Evolutionary conservation across 2,113 vertebrate genomes (phyloP), one percentile per base, ranked within the genome.

Genomic region (Montifringilla adamsi): DNA sequence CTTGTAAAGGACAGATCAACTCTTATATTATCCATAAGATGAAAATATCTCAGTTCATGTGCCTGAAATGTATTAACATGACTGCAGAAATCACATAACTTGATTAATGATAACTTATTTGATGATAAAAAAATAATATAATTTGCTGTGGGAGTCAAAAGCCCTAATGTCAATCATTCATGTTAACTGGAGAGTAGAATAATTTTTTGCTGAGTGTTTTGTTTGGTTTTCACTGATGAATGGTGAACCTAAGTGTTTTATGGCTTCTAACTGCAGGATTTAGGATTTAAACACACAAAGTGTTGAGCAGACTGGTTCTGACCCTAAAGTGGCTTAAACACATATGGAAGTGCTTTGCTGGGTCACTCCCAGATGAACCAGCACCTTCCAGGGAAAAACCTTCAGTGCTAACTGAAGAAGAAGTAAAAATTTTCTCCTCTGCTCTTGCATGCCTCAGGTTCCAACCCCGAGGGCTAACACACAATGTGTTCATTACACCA

Each of bases 331-430:
- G 18, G 30, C 13, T 31, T 74, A 43, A 90, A n/a, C 4, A 53
- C 3, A 22, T 2, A 7, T 4, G 0, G 16, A 46, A 47, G 5
- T 26, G 41, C 3, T 70, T 81, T 33, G 1, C 30, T 81, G 37
- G 18, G 13, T 66, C 3, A 3, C 15, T 70, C 39, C 1, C 18
- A 59, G 43, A 43, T 43, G 28, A 59, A 5, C 23, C 30, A 26
- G 13, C n/a, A 41, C 10, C 17, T 58, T 50, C 31, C 23, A 62
- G 19, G 24, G 49, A 22, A 24, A 60, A 87, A 60, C 4, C 6
- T 64, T 50, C 22, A 39, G 8, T 16, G 9, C 27, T 20, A 24
- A 15, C 35, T 41, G 35, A 44, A 84, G 28, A 72, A 73, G 41
- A 77, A 15, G 7, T 30, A 43, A 67, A 74, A 84, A 12, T 5